These are phyloP conservation scores for Endomychus coccineus DNA, from an alignment of 2,888 invertebrate species.

Conservation along the genomic window DNA sequence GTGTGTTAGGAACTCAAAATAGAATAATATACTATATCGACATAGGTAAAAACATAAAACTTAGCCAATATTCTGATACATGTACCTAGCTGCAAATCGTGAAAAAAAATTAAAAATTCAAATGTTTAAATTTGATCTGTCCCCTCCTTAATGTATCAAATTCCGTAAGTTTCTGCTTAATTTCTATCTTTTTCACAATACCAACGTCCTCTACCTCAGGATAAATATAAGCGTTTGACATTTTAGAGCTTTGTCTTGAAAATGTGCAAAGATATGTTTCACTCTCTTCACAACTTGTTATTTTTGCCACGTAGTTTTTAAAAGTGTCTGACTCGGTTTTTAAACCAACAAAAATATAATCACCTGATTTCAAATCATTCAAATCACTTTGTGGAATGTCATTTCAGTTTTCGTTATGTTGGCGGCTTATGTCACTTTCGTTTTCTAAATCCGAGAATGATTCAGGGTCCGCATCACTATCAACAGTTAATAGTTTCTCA, in stretches of 20 bases:
- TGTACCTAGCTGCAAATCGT: no score
- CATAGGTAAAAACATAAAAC: no score
- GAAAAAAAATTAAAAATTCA: no score
- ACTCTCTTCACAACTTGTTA: constrained; percentile 5
- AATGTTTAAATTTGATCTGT: constrained; percentile 7
- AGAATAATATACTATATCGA: no score
- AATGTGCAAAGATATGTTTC: constrained; percentile 8
- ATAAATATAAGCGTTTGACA: constrained; percentile 7
- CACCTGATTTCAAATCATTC: constrained; percentile 3
- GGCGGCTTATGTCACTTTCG: no score
- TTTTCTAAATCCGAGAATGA: no score
- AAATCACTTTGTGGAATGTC: no score
- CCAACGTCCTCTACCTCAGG: constrained; percentile 8
- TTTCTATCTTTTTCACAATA: constrained; percentile 7
- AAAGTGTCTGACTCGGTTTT: constrained; percentile 7
- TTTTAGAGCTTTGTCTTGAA: constrained; percentile 7
- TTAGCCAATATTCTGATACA: no score
- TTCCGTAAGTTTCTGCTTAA: constrained; percentile 8
- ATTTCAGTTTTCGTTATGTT: no score
- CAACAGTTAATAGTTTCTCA: constrained; percentile 1
- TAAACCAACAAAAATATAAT: constrained; percentile 7
- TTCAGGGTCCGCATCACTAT: constrained; percentile 6
- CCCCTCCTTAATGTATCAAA: constrained; percentile 5
- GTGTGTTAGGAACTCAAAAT: no score
- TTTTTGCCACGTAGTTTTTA: constrained; percentile 11